Conservation (phyloP, 2,113 vertebrate genomes). For the Ailurus styani region DNA sequence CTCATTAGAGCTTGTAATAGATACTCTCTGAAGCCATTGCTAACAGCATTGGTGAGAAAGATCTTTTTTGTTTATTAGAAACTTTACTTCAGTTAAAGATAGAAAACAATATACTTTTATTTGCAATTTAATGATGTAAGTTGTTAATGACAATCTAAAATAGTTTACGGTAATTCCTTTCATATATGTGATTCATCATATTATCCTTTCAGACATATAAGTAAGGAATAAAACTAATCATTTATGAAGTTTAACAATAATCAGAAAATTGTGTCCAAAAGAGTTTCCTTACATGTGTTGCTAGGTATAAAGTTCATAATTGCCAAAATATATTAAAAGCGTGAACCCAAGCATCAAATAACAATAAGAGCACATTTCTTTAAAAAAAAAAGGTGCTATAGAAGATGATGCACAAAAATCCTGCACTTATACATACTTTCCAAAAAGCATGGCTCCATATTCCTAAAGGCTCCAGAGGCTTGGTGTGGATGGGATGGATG, state of each 20-base stretch:
- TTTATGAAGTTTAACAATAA: conserved; percentile 60
- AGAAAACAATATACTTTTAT: conserved; percentile 70
- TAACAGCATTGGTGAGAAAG: background rate
- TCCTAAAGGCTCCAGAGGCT: background rate
- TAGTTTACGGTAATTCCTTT: conserved; percentile 66
- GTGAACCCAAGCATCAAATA: conserved; percentile 40
- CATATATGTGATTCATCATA: background rate
- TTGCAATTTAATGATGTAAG: conserved; percentile 60
- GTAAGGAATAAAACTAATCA: conserved; percentile 41
- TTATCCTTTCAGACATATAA: conserved; percentile 27
- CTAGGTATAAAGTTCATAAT: conserved; percentile 69
- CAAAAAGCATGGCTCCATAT: no score
- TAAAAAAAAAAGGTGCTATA: conserved; percentile 43
- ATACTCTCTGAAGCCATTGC: background rate
- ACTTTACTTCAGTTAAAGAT: conserved; percentile 77
- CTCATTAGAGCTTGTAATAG: background rate
- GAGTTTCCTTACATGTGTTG: background rate
- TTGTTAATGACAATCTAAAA: conserved; percentile 53
- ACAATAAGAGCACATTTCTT: conserved; percentile 56
- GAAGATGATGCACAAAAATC: conserved; percentile 52
- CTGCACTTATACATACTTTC: conserved; percentile 57
- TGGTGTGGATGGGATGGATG: background rate
- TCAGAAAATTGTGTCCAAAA: conserved; percentile 62
- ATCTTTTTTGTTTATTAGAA: conserved; percentile 37
- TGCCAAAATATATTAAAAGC: conserved; percentile 70